Conservation (phyloP, 2,797 vertebrate genomes). For the Xiphophorus birchmanni region DNA sequence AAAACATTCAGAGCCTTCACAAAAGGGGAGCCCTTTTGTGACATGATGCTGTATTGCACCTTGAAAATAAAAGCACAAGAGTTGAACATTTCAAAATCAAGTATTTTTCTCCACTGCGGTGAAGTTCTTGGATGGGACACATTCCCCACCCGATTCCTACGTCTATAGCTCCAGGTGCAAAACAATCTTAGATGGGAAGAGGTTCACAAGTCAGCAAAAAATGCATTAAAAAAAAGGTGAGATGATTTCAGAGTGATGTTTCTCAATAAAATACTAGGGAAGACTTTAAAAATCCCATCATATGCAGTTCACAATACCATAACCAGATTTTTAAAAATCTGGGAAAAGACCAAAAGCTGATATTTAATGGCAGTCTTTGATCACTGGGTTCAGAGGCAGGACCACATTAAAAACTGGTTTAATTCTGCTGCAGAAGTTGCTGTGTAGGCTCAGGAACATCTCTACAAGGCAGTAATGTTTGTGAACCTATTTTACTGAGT, state of each 20-base stretch:
- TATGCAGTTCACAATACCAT: not conserved
- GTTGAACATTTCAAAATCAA: too few species aligned
- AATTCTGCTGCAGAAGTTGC: not conserved
- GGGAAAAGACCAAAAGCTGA: not conserved
- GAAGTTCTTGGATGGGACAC: too few species aligned
- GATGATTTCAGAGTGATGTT: not conserved
- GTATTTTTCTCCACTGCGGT: too few species aligned
- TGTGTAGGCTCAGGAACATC: not conserved
- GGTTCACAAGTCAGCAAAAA: not conserved
- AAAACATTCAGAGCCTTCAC: not conserved
- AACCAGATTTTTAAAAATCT: not conserved
- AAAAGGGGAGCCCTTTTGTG: too few species aligned
- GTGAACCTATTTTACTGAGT: not conserved
- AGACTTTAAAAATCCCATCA: not conserved
- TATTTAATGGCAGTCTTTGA: not conserved
- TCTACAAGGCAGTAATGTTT: not conserved
- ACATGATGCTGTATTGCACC: too few species aligned
- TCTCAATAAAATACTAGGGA: not conserved
- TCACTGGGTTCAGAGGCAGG: not conserved
- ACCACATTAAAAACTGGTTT: not conserved
- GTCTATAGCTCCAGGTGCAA: not conserved
- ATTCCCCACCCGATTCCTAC: too few species aligned
- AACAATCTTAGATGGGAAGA: not conserved
- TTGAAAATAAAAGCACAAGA: too few species aligned
- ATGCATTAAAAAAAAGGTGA: not conserved